Conservation (phyloP, 2,888 invertebrate species). For the Drosophila pseudotakahashii region DNA sequence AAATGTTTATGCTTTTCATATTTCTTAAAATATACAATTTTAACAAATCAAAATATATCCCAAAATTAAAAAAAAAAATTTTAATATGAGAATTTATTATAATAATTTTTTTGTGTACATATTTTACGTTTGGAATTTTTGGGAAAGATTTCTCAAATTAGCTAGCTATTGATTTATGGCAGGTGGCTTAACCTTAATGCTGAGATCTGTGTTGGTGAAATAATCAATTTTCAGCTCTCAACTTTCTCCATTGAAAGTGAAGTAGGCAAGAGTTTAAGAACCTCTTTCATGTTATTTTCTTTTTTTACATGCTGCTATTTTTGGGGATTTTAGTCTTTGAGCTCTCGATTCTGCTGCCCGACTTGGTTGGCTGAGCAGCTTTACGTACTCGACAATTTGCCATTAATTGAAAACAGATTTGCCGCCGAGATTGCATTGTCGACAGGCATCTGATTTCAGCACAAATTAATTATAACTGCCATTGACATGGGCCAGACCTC, state of each 20-base stretch:
- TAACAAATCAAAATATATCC: no score
- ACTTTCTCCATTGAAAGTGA: constrained; percentile 5
- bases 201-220: background rate
- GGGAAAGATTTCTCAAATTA: constrained; percentile 8
- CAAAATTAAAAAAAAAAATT: no score
- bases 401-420: constrained; percentile 78
- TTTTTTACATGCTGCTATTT: constrained; percentile 1
- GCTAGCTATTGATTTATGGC: constrained; percentile 31
- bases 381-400: constrained; percentile 71
- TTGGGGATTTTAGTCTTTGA: background rate
- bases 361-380: constrained; percentile 39
- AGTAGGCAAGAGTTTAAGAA: background rate
- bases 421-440: constrained; percentile 74
- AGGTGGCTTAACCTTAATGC: background rate
- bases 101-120: background rate
- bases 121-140: background rate
- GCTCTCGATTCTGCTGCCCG: background rate
- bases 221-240: constrained; percentile 9
- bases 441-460: constrained; percentile 73
- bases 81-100: no score
- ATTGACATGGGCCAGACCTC: constrained; percentile 50
- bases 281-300: background rate
- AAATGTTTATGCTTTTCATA: no score
- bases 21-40: no score
- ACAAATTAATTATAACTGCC: constrained; percentile 74